Evolutionary conservation across 1,140 invertebrate species (phyloP).

Genomic region (Calliphora vicina): DNA sequence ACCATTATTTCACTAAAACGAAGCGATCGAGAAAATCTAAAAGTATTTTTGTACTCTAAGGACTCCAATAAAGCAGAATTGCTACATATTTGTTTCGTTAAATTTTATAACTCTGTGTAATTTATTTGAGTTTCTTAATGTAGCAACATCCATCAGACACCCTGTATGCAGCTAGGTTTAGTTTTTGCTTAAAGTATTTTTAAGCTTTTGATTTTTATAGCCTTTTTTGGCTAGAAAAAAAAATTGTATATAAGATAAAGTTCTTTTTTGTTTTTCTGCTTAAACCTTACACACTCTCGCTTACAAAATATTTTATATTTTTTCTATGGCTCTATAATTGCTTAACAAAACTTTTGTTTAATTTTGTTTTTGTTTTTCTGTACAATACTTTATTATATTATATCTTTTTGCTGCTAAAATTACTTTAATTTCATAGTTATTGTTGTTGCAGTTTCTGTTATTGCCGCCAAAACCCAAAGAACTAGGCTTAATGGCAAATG

Average conservation of each 20-base stretch:
- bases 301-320: neutral
- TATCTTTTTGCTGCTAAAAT: neutral
- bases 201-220: conserved; percentile 25
- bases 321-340: neutral
- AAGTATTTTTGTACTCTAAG: too few species aligned
- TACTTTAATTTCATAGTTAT: neutral
- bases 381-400: neutral
- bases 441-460: neutral
- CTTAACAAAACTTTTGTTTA: conserved; percentile 16
- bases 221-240: conserved; percentile 23
- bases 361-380: neutral
- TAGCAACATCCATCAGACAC: too few species aligned
- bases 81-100: too few species aligned
- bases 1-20: too few species aligned
- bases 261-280: neutral
- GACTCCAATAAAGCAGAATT: too few species aligned
- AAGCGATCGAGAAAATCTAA: too few species aligned
- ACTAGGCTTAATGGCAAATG: conserved; percentile 7
- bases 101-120: too few species aligned
- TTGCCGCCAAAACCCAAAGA: neutral
- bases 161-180: too few species aligned
- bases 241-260: neutral
- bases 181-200: conserved; percentile 10
- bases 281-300: neutral
- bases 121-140: too few species aligned